Percentiles rank a stretch among this genome's conserved stretches.
phyloP scores from a whole-genome alignment of 1,140 invertebrate genomes.

The Wiebesia pumilae region DNA sequence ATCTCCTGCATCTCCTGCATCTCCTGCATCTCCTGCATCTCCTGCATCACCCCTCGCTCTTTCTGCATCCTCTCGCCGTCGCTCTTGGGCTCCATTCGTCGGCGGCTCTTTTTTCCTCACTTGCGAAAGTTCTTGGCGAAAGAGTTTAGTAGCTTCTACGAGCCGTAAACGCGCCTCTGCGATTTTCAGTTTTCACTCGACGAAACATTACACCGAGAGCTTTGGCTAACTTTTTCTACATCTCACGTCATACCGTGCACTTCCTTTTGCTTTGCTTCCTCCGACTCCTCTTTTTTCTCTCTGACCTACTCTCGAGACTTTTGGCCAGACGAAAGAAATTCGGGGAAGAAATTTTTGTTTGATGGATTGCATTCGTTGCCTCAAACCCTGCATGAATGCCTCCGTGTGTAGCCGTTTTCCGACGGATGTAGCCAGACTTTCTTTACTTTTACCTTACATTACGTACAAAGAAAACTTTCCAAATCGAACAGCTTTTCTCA shows the following conservation, averaged over 20 bases:
- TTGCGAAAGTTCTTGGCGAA: slow-evolving; percentile 7
- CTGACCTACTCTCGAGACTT: background rate
- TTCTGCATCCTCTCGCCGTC: background rate
- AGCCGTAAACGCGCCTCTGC: background rate
- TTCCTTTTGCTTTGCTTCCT: background rate
- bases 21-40: too few species aligned
- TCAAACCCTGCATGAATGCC: background rate
- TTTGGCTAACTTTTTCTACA: background rate
- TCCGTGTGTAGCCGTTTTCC: background rate
- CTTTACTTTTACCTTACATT: background rate
- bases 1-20: too few species aligned
- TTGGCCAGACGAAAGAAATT: background rate
- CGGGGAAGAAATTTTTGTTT: background rate
- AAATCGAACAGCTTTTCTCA: background rate
- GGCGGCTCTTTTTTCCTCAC: too few species aligned
- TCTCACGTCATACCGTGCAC: background rate
- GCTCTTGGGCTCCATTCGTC: too few species aligned
- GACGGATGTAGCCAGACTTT: background rate
- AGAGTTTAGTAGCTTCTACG: background rate
- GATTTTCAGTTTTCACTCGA: background rate
- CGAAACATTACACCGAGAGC: background rate
- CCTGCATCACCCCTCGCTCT: too few species aligned
- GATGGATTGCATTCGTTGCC: slow-evolving; percentile 8
- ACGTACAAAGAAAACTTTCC: background rate
- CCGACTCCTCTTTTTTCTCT: background rate